Percentiles rank a stretch among this genome's conserved stretches.
phyloP scores from a whole-genome alignment of 2,888 invertebrate genomes.

The Ctenicera cuprea region DNA sequence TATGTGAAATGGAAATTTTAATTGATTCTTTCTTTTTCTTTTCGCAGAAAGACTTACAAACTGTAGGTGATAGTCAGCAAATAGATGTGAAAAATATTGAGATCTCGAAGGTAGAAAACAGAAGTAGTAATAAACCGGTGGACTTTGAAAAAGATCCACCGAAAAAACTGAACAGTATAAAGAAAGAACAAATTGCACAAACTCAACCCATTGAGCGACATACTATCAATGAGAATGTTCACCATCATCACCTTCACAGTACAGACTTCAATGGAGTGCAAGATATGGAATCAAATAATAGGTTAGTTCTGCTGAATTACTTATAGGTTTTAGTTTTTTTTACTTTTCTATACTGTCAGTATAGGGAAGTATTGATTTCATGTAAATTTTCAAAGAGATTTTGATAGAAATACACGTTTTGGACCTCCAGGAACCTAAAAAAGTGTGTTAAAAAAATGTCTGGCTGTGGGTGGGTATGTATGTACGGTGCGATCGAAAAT shows the following conservation, averaged over 20 bases:
- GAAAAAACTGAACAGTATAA: slow-evolving; percentile 58
- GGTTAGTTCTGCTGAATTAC: slow-evolving; percentile 41
- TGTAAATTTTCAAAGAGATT: too few species aligned
- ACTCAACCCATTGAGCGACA: slow-evolving; percentile 34
- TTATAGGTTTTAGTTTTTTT: too few species aligned
- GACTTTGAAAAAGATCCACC: slow-evolving; percentile 39
- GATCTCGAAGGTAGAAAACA: slow-evolving; percentile 19
- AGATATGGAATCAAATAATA: slow-evolving; percentile 56
- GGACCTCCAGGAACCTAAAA: too few species aligned
- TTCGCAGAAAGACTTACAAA: slow-evolving; percentile 18
- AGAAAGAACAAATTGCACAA: slow-evolving; percentile 50
- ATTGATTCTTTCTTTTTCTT: too few species aligned
- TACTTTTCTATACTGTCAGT: too few species aligned
- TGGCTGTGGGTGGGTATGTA: too few species aligned
- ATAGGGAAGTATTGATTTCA: too few species aligned
- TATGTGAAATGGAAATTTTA: too few species aligned
- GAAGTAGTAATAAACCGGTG: slow-evolving; percentile 15
- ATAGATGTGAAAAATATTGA: slow-evolving; percentile 1
- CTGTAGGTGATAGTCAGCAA: slow-evolving; percentile 12
- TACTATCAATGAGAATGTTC: slow-evolving; percentile 41
- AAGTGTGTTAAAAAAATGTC: too few species aligned
- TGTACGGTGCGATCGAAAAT: too few species aligned
- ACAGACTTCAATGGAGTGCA: slow-evolving; percentile 54
- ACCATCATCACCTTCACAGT: slow-evolving; percentile 35
- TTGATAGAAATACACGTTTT: too few species aligned